Conservation (phyloP, 2,797 vertebrate species). For the Danionella dracula region DNA sequence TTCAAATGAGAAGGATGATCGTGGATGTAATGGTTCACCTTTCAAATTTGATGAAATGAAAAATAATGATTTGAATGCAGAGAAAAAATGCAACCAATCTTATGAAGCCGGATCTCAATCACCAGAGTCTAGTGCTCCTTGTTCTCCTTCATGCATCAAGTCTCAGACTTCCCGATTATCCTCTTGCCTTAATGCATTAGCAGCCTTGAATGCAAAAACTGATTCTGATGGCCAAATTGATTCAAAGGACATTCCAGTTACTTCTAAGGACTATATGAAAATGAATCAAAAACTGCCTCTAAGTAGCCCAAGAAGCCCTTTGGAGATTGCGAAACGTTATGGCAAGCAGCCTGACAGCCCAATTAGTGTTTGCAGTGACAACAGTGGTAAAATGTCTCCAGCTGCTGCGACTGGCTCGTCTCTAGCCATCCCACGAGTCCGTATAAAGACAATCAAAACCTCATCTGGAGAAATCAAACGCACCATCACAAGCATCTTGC, state of each 20-base stretch:
- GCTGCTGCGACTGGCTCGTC: conserved; percentile 82
- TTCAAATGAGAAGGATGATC: conserved; percentile 58
- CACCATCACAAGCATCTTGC: conserved; percentile 87
- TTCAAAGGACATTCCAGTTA: conserved; percentile 64
- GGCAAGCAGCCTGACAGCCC: conserved; percentile 87
- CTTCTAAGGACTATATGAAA: conserved; percentile 71
- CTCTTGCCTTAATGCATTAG: conserved; percentile 87
- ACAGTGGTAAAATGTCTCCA: conserved; percentile 85
- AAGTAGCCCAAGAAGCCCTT: conserved; percentile 86
- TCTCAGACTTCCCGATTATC: conserved; percentile 82
- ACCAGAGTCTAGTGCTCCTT: conserved; percentile 52
- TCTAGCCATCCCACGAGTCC: conserved; percentile 89
- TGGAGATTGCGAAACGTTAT: conserved; percentile 79
- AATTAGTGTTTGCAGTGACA: conserved; percentile 86
- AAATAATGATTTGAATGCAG: conserved; percentile 56
- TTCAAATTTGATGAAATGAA: conserved; percentile 53
- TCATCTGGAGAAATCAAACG: conserved; percentile 92
- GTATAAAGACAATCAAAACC: conserved; percentile 97
- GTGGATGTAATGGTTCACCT: conserved; percentile 43
- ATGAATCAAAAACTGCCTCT: conserved; percentile 84
- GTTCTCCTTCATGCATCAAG: conserved; percentile 69
- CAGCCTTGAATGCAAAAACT: conserved; percentile 84
- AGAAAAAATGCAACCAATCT: conserved; percentile 59
- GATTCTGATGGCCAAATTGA: conserved; percentile 68
- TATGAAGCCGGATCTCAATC: conserved; percentile 58